These are phyloP conservation scores for Thalpophila matura DNA, from an alignment of 2,888 invertebrate species.

Conservation along the genomic window DNA sequence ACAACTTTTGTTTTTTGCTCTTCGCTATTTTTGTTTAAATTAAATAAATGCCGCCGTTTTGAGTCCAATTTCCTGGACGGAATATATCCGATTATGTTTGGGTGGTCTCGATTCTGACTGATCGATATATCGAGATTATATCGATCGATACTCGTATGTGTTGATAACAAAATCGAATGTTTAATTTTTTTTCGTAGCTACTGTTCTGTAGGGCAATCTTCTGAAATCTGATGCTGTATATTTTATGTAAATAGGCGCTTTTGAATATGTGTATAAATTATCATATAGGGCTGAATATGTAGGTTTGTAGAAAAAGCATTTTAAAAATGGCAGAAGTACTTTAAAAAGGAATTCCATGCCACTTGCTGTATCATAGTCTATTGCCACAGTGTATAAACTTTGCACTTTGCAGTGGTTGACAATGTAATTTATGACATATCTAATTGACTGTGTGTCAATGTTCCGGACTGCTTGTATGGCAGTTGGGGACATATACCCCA, in stretches of 20 bases:
- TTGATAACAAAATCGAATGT: conserved; percentile 70
- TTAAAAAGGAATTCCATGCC: neutral
- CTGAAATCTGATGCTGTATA: conserved; percentile 27
- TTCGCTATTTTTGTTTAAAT: conserved; percentile 47
- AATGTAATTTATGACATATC: too few relatives aligned
- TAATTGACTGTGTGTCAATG: too few relatives aligned
- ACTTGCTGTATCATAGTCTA: neutral
- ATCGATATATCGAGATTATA: conserved; percentile 72
- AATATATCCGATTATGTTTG: conserved; percentile 68
- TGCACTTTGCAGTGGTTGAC: too few relatives aligned
- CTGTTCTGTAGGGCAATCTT: conserved; percentile 27
- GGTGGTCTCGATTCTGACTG: conserved; percentile 78
- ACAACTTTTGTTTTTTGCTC: conserved; percentile 10
- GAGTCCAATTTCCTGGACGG: conserved; percentile 58
- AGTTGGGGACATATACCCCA: too few relatives aligned
- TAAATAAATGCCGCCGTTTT: conserved; percentile 58
- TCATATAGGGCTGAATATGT: neutral
- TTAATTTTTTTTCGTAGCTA: conserved; percentile 54
- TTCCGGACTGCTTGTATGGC: too few relatives aligned
- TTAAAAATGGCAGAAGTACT: too few relatives aligned
- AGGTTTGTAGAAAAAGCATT: too few relatives aligned
- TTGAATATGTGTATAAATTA: conserved; percentile 35
- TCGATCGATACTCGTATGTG: conserved; percentile 69
- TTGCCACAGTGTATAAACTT: too few relatives aligned
- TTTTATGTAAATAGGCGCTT: conserved; percentile 22